phyloP scores from a whole-genome alignment of 1,140 invertebrate genomes.

The Cotesia chilonis region DNA sequence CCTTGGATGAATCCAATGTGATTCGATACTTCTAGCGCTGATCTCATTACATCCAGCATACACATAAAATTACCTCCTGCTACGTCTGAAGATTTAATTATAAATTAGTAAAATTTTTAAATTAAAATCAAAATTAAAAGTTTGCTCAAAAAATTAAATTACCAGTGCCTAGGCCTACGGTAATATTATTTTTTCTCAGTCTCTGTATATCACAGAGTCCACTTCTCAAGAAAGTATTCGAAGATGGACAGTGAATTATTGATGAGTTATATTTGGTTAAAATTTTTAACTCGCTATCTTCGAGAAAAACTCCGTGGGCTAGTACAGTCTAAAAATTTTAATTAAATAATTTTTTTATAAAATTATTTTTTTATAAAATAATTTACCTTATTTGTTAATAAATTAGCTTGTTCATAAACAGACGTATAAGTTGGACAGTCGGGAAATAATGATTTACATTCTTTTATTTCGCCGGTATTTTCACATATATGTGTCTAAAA shows the following conservation, averaged over 20 bases:
- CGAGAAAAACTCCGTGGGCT: conserved; percentile 84
- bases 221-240: conserved; percentile 84
- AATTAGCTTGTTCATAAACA: conserved; percentile 78
- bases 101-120: conserved; percentile 27
- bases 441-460: conserved; percentile 71
- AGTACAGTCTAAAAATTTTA: conserved; percentile 71
- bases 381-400: conserved; percentile 78
- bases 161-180: conserved; percentile 88
- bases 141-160: conserved; percentile 41
- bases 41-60: conserved; percentile 79
- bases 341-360: conserved; percentile 14
- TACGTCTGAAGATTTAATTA: conserved; percentile 72
- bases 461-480: conserved; percentile 76
- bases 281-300: conserved; percentile 75
- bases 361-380: neutral
- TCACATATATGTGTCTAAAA: conserved; percentile 87
- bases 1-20: conserved; percentile 67
- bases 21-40: conserved; percentile 77
- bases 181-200: conserved; percentile 72
- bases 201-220: conserved; percentile 82
- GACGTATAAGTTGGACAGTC: conserved; percentile 73
- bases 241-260: conserved; percentile 87
- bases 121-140: conserved; percentile 11
- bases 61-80: conserved; percentile 80
- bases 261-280: conserved; percentile 71